phyloP scores from a whole-genome alignment of 2,888 invertebrate species.

The Tipula lateralis region DNA sequence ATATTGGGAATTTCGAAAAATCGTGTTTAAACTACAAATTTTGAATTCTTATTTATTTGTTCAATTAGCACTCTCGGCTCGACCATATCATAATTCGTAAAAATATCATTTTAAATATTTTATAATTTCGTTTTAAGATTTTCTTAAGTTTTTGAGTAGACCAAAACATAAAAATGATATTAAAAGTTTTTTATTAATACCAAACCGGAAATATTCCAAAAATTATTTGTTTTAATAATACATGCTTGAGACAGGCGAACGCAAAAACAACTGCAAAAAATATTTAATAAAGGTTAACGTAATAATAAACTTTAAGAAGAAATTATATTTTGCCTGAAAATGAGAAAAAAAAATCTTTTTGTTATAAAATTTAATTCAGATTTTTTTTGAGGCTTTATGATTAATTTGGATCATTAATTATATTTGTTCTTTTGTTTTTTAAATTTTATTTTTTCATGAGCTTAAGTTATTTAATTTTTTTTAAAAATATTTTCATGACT shows the following conservation, averaged over 20 bases:
- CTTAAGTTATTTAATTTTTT: not conserved
- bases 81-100: not conserved
- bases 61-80: not conserved
- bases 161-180: not conserved
- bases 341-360: not conserved
- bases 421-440: not conserved
- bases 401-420: slow-evolving; percentile 9
- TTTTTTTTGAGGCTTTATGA: slow-evolving; percentile 7
- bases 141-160: not conserved
- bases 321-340: not conserved
- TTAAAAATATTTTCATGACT: slow-evolving; percentile 24
- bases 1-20: not conserved
- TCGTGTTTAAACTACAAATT: not conserved
- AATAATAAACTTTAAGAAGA: slow-evolving; percentile 9
- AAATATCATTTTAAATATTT: not conserved
- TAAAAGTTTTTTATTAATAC: not conserved
- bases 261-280: not conserved
- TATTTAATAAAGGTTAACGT: not conserved
- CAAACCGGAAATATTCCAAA: not conserved
- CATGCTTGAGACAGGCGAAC: not conserved
- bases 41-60: not conserved
- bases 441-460: not conserved
- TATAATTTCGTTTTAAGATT: not conserved
- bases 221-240: not conserved
- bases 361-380: not conserved